Conservation (phyloP, 92 coral and sea anemone genomes). For the Zoanthus solanderi region DNA sequence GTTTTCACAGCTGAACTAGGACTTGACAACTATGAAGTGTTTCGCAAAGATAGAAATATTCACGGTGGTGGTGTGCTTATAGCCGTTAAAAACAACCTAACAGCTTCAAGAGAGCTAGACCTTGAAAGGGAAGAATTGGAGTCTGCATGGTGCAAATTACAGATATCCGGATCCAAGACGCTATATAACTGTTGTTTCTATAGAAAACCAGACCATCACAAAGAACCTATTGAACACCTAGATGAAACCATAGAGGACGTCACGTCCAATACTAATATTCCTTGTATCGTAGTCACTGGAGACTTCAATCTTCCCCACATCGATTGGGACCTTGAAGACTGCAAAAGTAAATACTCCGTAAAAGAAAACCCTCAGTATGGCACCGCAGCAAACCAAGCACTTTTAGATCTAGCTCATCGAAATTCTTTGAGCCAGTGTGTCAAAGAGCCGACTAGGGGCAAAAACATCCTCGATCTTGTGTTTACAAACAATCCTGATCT, state of each 20-base stretch:
- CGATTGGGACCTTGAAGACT: constrained; percentile 49
- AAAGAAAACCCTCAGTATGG: constrained; percentile 53
- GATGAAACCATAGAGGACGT: constrained; percentile 21
- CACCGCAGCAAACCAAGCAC: constrained; percentile 44
- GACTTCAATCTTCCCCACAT: constrained; percentile 54
- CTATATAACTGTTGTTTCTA: constrained; percentile 37
- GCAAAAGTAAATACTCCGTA: constrained; percentile 43
- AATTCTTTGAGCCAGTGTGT: background rate
- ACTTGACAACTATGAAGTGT: constrained; percentile 20
- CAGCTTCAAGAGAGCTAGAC: constrained; percentile 37
- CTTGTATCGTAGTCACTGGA: constrained; percentile 31
- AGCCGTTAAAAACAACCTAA: constrained; percentile 29
- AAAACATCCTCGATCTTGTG: background rate
- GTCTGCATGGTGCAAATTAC: background rate
- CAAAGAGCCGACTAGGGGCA: background rate
- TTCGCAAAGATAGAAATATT: constrained; percentile 45
- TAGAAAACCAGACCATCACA: constrained; percentile 47
- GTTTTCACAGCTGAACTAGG: constrained; percentile 49
- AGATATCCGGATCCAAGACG: constrained; percentile 10
- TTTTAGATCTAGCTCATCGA: constrained; percentile 25
- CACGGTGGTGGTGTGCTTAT: constrained; percentile 45
- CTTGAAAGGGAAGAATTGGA: constrained; percentile 26
- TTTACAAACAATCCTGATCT: background rate
- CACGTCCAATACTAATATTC: constrained; percentile 17
- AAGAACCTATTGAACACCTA: constrained; percentile 33